These are phyloP conservation scores for Solenopsis fugax DNA, from an alignment of 1,140 invertebrate genomes.

Conservation along the genomic window DNA sequence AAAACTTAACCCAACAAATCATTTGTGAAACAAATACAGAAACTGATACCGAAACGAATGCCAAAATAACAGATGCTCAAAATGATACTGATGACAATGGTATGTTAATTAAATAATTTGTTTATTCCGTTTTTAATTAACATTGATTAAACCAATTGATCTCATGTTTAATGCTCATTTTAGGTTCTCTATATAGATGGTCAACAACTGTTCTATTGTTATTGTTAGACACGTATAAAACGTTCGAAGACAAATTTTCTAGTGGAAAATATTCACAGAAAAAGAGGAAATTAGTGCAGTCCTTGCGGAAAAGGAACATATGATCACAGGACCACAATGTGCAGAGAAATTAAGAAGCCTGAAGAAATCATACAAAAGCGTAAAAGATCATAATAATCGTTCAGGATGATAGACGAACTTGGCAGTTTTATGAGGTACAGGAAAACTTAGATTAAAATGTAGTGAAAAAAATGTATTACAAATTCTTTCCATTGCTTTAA, in stretches of 20 bases:
- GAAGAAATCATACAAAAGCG: neutral
- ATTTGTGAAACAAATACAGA: neutral
- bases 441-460: neutral
- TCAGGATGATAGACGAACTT: too few species aligned
- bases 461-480: neutral
- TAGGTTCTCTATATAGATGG: constrained; percentile 8
- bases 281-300: neutral
- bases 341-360: constrained; percentile 6
- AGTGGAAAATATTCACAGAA: constrained; percentile 12
- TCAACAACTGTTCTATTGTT: neutral
- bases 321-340: neutral
- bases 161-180: neutral
- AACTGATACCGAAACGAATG: too few species aligned
- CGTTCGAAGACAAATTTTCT: neutral
- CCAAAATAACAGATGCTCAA: too few species aligned
- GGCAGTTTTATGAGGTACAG: constrained; percentile 28
- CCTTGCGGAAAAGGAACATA: neutral
- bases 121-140: neutral
- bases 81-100: neutral
- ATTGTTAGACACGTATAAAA: neutral
- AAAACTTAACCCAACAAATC: neutral
- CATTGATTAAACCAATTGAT: neutral
- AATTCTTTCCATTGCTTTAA: neutral
- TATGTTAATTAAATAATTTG: neutral
- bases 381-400: neutral